These are phyloP conservation scores for Lipotes vexillifer DNA, from an alignment of 2,113 vertebrate species.

Conservation along the genomic window DNA sequence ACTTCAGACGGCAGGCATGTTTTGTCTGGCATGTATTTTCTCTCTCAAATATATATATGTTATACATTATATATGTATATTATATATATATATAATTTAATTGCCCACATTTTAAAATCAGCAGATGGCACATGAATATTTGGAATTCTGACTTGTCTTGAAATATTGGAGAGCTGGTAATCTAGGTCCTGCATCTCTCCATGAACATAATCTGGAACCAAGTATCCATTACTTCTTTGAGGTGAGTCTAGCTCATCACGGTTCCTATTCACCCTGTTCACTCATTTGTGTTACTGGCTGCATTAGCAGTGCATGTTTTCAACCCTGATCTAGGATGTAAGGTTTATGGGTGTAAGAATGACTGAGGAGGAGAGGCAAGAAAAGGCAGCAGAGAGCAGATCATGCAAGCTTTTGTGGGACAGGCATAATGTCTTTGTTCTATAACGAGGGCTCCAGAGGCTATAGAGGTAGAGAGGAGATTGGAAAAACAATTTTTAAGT, in stretches of 20 bases:
- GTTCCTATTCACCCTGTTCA: background rate
- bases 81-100: background rate
- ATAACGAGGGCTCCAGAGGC: background rate
- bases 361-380: background rate
- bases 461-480: background rate
- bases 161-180: background rate
- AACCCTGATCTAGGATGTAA: background rate
- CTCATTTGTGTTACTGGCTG: background rate
- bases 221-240: background rate
- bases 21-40: background rate
- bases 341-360: background rate
- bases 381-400: background rate
- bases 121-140: background rate
- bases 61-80: too few relatives aligned
- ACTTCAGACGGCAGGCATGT: background rate
- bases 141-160: background rate
- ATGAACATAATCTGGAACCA: background rate
- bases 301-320: background rate
- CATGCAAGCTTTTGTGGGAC: background rate
- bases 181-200: background rate
- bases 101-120: background rate
- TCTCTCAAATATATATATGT: background rate
- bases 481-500: rapidly evolving
- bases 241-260: background rate
- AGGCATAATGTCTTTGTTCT: background rate